Evolutionary conservation across 2,113 vertebrate genomes (phyloP).

Genomic region (Peucedramus taeniatus): DNA sequence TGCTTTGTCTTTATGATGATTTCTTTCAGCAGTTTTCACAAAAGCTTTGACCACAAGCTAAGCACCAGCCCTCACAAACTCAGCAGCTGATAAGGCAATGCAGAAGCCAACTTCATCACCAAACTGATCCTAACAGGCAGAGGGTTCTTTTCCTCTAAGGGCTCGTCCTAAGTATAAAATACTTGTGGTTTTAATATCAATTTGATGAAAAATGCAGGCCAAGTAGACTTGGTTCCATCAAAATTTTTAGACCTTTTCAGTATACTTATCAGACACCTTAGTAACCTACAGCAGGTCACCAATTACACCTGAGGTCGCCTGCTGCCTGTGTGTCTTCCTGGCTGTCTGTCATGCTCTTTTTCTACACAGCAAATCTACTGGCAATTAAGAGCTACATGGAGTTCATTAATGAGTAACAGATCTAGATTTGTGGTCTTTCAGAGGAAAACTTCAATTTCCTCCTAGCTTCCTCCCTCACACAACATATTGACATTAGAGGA

Average conservation of each 20-base stretch:
- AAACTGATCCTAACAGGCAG: not conserved
- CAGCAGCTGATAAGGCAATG: not conserved
- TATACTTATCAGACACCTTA: not conserved
- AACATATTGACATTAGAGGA: not conserved
- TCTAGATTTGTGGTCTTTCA: conserved; percentile 34
- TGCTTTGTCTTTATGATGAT: not conserved
- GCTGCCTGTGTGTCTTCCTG: not conserved
- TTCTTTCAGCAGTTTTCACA: not conserved
- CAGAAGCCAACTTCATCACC: not conserved
- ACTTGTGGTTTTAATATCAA: not conserved
- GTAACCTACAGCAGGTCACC: not conserved
- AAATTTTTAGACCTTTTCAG: not conserved
- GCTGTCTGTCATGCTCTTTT: not conserved
- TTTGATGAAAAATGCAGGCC: not conserved
- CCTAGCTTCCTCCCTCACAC: not conserved
- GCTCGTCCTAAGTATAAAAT: not conserved
- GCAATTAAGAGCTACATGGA: not conserved
- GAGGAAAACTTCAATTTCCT: conserved; percentile 59
- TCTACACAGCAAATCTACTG: not conserved
- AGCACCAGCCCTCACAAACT: not conserved
- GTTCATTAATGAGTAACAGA: conserved; percentile 60
- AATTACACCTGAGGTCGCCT: fast-evolving
- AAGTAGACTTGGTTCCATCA: not conserved
- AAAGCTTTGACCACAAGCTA: not conserved
- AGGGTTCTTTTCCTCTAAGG: not conserved